Percentiles rank a stretch among this genome's conserved stretches.
Evolutionary conservation across 2,113 vertebrate genomes (phyloP).

Genomic region (Rhombomys opimus): DNA sequence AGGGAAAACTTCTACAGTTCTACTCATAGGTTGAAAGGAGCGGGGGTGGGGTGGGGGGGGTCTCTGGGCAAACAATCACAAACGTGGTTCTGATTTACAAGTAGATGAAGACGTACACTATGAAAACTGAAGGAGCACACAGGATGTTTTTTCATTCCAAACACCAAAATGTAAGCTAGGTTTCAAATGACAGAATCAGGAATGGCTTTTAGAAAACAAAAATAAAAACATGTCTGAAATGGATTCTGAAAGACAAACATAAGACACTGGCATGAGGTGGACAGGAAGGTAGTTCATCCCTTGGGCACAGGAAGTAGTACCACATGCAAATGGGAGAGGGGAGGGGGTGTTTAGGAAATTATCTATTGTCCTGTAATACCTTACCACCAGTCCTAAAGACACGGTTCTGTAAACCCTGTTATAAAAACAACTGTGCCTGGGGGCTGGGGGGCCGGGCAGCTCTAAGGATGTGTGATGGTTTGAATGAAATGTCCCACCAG

Average conservation of each 20-base stretch:
- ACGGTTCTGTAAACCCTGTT: neutral
- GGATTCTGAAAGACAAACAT: conserved; percentile 12
- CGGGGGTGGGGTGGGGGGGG: neutral
- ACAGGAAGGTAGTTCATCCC: neutral
- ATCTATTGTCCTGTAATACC: neutral
- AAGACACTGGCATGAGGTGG: neutral
- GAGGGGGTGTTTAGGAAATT: neutral
- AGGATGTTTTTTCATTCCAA: neutral
- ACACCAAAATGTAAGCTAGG: neutral
- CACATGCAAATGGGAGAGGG: neutral
- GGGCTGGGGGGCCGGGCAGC: neutral
- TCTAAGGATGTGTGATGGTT: neutral
- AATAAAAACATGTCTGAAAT: neutral
- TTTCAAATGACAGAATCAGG: neutral
- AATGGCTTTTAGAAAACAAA: conserved; percentile 35
- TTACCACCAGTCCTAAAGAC: neutral
- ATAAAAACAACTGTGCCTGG: conserved; percentile 19
- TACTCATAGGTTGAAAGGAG: neutral
- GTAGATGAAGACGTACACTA: neutral
- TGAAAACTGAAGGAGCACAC: neutral
- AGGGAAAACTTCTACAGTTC: neutral
- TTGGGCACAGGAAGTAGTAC: neutral
- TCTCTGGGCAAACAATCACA: neutral
- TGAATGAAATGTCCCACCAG: neutral
- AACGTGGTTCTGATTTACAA: neutral